Conservation (phyloP, 1,140 invertebrate genomes). For the Acromyrmex heyeri region DNA sequence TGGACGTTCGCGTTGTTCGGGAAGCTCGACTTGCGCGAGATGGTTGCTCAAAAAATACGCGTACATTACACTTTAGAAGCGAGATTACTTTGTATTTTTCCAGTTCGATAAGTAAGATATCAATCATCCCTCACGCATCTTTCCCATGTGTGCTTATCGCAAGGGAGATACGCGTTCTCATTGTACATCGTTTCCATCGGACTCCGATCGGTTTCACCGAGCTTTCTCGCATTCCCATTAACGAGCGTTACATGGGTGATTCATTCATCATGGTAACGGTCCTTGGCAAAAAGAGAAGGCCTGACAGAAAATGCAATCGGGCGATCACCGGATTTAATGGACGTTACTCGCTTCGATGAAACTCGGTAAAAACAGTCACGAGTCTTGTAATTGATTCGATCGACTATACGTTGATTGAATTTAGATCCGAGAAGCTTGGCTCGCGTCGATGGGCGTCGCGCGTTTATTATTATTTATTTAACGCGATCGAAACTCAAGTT, state of each 20-base stretch:
- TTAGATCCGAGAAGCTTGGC: constrained; percentile 23
- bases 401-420: constrained; percentile 24
- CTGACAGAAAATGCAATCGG: constrained; percentile 2
- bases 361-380: constrained; percentile 38
- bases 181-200: constrained; percentile 6
- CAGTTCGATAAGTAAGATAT: constrained; percentile 49
- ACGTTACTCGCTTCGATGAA: constrained; percentile 32
- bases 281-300: not conserved
- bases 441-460: constrained; percentile 17
- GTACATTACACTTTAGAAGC: constrained; percentile 62
- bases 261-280: not conserved
- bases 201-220: constrained; percentile 34
- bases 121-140: not conserved
- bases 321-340: constrained; percentile 28
- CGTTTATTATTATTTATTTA: constrained; percentile 54
- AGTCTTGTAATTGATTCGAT: constrained; percentile 38
- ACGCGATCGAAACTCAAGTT: constrained; percentile 43
- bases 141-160: not conserved
- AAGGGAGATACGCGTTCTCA: not conserved
- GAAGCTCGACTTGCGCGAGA: constrained; percentile 48
- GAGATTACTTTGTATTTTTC: constrained; percentile 62
- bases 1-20: constrained; percentile 12
- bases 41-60: constrained; percentile 72
- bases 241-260: constrained; percentile 24
- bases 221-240: constrained; percentile 34